phyloP scores from a whole-genome alignment of 2,888 invertebrate genomes.

The Chrysolina oricalcia region DNA sequence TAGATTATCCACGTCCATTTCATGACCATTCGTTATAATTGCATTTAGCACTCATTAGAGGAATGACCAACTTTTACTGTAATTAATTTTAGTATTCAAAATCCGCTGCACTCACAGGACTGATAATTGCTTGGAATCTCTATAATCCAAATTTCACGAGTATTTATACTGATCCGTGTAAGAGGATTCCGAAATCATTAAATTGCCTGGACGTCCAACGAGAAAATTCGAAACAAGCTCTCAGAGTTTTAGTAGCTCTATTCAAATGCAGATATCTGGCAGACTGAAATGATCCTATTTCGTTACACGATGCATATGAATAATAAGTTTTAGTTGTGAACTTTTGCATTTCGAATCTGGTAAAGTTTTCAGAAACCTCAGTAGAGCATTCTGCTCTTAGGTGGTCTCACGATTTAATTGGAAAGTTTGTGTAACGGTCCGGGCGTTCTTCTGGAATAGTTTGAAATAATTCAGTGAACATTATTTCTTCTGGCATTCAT shows the following conservation, averaged over 20 bases:
- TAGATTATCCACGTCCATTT: too few species aligned
- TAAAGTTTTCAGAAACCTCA: neutral
- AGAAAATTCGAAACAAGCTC: neutral
- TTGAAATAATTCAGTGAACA: too few species aligned
- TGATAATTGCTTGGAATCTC: neutral
- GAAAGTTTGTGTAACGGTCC: too few species aligned
- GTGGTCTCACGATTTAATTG: neutral
- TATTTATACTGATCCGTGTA: conserved; percentile 6
- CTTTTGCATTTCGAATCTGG: neutral
- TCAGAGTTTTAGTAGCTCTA: neutral
- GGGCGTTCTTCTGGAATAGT: too few species aligned
- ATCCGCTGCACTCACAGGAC: neutral
- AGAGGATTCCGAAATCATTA: conserved; percentile 10
- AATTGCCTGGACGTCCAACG: conserved; percentile 4
- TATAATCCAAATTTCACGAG: neutral
- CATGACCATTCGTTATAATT: neutral
- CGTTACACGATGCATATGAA: neutral
- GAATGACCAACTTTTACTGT: neutral
- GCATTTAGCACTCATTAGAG: neutral
- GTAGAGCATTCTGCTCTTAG: neutral
- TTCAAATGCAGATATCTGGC: neutral
- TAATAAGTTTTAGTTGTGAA: too few species aligned
- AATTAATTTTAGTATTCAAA: neutral
- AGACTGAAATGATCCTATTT: neutral
- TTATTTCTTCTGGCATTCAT: too few species aligned